Base-by-base conservation (phyloP, 1,140 invertebrate species). In the Cyclina sinensis region DNA sequence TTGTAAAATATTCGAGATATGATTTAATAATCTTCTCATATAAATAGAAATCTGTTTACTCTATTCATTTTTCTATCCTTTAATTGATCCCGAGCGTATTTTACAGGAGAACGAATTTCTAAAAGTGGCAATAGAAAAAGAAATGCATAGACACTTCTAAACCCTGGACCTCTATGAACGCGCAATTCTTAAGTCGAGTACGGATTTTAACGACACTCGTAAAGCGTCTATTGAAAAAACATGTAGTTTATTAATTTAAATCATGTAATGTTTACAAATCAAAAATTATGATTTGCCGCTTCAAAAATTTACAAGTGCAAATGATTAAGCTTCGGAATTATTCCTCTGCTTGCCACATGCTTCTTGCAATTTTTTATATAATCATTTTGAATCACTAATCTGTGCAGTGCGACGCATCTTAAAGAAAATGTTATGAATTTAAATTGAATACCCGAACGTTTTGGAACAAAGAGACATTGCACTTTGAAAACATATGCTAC, bases 201-300 rank as follows among this genome's bases (percentile, higher is more conserved):
- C 24, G 57, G 57, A 24, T 62, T 62, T 62, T 27, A 62, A 62
- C 57, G 57, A 7, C n/a, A 9, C 57, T 62, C 57, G 24, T 24
- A 3, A 24, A 62, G 7, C 27, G 24, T n/a, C 24, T 27, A 4
- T 62, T 62, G 18, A 62, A 18, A 18, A n/a, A 27, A 18, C 9
- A 5, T 1, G n/a, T 11, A 62, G 57, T 24, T 62, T 62, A 62
- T 62, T 62, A 62, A 62, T 62, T 27, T 62, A 62, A 62, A 62
- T 62, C 57, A 62, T 62, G 57, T 62, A 62, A 62, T 62, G 57
- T 62, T 62, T 62, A 27, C 57, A 27, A 62, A 62, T 62, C 27
- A n/a, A 62, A 62, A 62, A 62, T 62, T 62, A 62, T 62, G 57
- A 62, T 62, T 62, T 62, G 21, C n/a, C 57, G 57, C 57, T 62